phyloP scores from a whole-genome alignment of 2,113 vertebrate genomes.

The Aramus guarauna region DNA sequence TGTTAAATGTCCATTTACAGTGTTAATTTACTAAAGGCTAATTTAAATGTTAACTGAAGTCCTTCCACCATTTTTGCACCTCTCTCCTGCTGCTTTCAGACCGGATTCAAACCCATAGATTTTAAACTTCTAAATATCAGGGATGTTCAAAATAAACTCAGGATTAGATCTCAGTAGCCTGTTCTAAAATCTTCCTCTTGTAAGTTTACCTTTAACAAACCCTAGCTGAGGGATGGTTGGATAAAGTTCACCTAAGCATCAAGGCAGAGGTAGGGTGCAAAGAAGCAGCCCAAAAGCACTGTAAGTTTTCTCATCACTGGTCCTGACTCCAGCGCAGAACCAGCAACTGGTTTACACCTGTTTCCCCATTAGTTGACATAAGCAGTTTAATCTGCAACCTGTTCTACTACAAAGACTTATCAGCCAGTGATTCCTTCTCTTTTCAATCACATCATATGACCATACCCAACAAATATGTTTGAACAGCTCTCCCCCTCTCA shows the following conservation, averaged over 20 bases:
- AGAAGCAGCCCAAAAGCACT: background rate
- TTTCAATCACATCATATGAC: background rate
- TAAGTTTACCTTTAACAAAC: background rate
- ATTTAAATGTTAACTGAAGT: background rate
- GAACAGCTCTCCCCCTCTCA: background rate
- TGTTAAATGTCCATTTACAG: background rate
- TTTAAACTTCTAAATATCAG: background rate
- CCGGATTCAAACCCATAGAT: background rate
- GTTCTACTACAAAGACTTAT: background rate
- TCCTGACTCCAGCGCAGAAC: background rate
- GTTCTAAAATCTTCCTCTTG: background rate
- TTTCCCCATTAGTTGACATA: background rate
- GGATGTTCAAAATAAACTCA: background rate
- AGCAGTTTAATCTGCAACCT: background rate
- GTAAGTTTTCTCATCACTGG: background rate
- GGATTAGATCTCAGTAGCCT: background rate
- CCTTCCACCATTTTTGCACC: background rate
- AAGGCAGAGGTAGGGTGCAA: background rate
- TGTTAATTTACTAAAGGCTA: background rate
- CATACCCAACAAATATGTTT: background rate
- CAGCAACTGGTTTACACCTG: background rate
- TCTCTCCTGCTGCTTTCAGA: background rate
- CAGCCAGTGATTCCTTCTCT: background rate
- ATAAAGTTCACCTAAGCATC: background rate
- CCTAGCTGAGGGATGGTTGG: background rate